Percentiles rank a stretch among this genome's conserved stretches.
These are phyloP conservation scores for Lophotis ruficrista DNA, from an alignment of 2,113 vertebrate genomes.

Conservation along the genomic window DNA sequence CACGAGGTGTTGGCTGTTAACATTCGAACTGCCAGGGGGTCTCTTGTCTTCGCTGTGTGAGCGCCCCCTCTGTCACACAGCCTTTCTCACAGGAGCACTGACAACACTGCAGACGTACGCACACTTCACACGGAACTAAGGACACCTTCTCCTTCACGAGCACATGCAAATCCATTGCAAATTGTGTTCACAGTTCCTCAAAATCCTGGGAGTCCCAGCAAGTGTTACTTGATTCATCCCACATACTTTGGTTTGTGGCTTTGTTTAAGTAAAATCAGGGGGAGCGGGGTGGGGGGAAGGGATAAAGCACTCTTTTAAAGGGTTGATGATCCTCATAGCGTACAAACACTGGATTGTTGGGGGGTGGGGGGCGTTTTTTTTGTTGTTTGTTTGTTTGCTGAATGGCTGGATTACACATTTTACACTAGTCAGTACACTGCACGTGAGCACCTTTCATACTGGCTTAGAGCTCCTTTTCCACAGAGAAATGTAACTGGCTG, in stretches of 20 bases:
- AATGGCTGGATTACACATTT: neutral
- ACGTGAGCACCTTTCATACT: constrained; percentile 36
- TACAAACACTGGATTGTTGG: neutral
- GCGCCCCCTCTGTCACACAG: neutral
- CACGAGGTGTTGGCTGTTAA: neutral
- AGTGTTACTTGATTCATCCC: constrained; percentile 68
- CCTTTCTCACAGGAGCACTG: neutral
- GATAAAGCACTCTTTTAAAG: neutral
- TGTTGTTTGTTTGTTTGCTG: neutral
- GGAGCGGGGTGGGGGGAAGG: no score
- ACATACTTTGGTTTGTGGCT: constrained; percentile 59
- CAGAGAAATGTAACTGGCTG: neutral
- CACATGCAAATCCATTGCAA: neutral
- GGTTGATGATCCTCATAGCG: neutral
- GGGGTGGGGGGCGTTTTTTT: no score
- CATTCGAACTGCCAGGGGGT: neutral
- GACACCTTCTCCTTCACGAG: neutral
- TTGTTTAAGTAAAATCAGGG: neutral
- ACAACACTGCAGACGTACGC: neutral
- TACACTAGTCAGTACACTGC: constrained; percentile 9
- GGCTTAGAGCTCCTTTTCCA: constrained; percentile 29
- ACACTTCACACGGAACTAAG: neutral
- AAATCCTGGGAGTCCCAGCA: constrained; percentile 52
- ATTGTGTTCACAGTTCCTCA: neutral
- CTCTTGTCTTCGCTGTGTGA: neutral